phyloP scores from a whole-genome alignment of 2,888 invertebrate species.

The Euplagia quadripunctaria region DNA sequence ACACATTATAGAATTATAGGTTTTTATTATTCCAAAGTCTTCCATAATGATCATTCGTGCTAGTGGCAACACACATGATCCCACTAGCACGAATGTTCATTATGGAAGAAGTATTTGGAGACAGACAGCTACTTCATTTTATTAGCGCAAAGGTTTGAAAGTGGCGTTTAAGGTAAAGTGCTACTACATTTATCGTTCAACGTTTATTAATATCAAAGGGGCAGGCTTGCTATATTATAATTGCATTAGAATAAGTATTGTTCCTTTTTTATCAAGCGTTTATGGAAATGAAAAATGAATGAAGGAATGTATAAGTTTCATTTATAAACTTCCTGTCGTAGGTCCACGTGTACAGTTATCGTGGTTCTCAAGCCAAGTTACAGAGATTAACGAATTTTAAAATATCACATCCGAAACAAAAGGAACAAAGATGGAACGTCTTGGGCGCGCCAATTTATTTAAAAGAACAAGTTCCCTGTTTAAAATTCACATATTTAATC shows the following conservation, averaged over 20 bases:
- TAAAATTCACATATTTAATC: conserved; percentile 60
- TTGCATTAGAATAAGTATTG: no score
- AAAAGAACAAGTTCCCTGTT: conserved; percentile 53
- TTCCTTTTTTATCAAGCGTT: background rate
- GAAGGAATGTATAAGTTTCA: no score
- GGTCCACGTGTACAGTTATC: conserved; percentile 17
- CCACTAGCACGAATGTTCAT: no score
- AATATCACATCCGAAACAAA: conserved; percentile 38
- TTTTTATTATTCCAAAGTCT: no score
- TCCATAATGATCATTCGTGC: background rate
- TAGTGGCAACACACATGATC: no score
- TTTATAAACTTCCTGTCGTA: conserved; percentile 11
- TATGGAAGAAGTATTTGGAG: background rate
- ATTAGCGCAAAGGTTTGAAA: background rate
- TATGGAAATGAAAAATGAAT: background rate
- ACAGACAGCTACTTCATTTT: background rate
- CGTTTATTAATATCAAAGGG: background rate
- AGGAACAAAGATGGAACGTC: conserved; percentile 27
- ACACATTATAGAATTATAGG: no score
- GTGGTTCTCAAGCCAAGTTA: conserved; percentile 18
- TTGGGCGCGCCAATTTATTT: conserved; percentile 43
- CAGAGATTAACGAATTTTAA: conserved; percentile 33
- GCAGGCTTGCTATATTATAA: background rate
- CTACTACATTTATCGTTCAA: background rate
- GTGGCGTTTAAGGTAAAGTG: background rate